phyloP scores from a whole-genome alignment of 2,888 invertebrate species.

The Melangyna quadrimaculata region DNA sequence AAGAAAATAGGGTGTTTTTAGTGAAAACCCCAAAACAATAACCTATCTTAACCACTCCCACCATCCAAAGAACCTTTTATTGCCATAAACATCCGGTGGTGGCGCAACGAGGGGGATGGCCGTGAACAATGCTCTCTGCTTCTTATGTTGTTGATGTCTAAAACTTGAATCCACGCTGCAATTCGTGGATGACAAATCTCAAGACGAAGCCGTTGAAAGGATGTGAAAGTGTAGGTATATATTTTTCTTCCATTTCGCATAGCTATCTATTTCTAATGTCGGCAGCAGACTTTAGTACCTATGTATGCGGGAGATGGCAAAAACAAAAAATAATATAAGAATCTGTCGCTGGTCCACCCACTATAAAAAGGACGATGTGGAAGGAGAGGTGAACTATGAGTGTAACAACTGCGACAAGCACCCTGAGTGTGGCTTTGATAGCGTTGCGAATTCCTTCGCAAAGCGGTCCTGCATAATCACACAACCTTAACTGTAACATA shows the following conservation, averaged over 20 bases:
- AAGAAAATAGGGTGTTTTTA: slow-evolving; percentile 57
- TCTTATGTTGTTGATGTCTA: slow-evolving; percentile 63
- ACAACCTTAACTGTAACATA: slow-evolving; percentile 45
- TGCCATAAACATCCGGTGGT: not conserved
- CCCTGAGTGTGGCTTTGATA: slow-evolving; percentile 69
- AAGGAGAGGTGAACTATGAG: slow-evolving; percentile 38
- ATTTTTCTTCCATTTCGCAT: slow-evolving; percentile 35
- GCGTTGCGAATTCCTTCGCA: slow-evolving; percentile 68
- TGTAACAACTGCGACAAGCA: slow-evolving; percentile 71
- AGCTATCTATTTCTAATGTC: slow-evolving; percentile 70
- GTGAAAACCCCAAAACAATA: slow-evolving; percentile 65
- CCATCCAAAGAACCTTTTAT: slow-evolving; percentile 28
- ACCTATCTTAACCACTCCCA: slow-evolving; percentile 70
- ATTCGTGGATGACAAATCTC: slow-evolving; percentile 69
- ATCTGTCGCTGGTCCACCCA: slow-evolving; percentile 61
- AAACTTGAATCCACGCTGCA: slow-evolving; percentile 56
- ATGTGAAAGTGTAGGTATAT: slow-evolving; percentile 46
- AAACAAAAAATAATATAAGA: slow-evolving; percentile 38
- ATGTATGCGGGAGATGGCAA: slow-evolving; percentile 11
- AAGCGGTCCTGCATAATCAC: slow-evolving; percentile 61
- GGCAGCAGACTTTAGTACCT: slow-evolving; percentile 51
- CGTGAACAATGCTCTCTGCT: slow-evolving; percentile 54
- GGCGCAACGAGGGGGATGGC: not conserved
- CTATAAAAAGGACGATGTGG: slow-evolving; percentile 8
- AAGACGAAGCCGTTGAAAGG: slow-evolving; percentile 19